Conservation (phyloP, 2,888 invertebrate genomes). For the Aplocera efformata region DNA sequence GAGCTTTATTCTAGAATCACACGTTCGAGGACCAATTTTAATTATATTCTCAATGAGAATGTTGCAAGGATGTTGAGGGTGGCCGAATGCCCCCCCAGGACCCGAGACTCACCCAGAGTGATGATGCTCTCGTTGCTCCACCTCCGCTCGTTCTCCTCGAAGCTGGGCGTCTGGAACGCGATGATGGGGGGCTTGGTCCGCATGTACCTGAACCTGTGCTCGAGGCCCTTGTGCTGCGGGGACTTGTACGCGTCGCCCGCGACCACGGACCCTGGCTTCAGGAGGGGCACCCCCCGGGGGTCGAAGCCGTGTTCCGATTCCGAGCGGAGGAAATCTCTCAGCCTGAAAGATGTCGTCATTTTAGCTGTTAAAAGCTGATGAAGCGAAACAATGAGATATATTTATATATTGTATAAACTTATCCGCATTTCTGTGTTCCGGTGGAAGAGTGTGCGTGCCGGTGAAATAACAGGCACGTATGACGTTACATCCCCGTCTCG, state of each 20-base stretch:
- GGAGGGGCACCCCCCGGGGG: conserved; percentile 75
- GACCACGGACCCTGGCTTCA: conserved; percentile 81
- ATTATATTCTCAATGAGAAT: no score
- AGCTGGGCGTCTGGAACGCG: conserved; percentile 90
- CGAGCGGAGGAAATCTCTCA: conserved; percentile 86
- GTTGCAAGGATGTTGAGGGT: no score
- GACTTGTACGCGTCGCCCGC: conserved; percentile 84
- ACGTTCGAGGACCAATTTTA: no score
- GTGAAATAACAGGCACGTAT: no score
- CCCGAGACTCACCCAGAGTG: conserved; percentile 61
- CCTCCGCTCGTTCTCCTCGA: conserved; percentile 84
- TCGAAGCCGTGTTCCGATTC: conserved; percentile 90
- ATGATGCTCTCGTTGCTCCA: conserved; percentile 79
- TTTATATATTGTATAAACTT: no score
- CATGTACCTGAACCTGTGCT: conserved; percentile 95
- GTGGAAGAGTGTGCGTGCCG: no score
- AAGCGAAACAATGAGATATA: neutral
- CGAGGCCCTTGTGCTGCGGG: conserved; percentile 89
- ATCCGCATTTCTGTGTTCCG: no score
- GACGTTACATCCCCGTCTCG: no score
- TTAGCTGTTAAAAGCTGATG: neutral
- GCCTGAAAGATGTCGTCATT: conserved; percentile 59
- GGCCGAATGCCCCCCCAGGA: no score
- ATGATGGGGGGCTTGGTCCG: conserved; percentile 93
- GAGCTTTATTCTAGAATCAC: no score